Evolutionary conservation across 2,797 vertebrate genomes (phyloP).

Genomic region (Uromys caudimaculatus): DNA sequence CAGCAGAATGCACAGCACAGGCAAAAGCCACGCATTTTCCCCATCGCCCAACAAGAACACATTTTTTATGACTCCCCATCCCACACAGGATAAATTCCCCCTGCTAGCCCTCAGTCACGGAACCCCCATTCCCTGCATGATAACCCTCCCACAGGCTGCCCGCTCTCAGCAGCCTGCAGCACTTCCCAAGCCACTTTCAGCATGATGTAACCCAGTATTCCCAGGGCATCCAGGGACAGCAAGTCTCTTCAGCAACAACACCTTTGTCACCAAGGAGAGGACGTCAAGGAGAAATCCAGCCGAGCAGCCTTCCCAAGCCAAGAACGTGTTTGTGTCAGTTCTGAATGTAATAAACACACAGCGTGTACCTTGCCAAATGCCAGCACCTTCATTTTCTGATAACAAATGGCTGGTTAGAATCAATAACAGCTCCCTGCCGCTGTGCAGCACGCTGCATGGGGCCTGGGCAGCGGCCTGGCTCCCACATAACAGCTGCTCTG

Average conservation of each 20-base stretch:
- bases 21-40: neutral
- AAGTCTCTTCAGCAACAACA: neutral
- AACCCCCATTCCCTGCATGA: rapidly evolving
- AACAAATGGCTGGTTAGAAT: slow-evolving; percentile 46
- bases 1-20: too few species aligned
- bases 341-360: neutral
- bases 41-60: neutral
- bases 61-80: neutral
- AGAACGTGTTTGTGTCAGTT: neutral
- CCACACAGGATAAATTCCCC: rapidly evolving
- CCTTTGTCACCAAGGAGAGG: neutral
- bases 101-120: neutral
- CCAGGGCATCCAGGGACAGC: neutral
- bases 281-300: neutral
- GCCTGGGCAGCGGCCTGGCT: neutral
- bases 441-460: rapidly evolving
- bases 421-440: neutral
- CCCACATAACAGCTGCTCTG: neutral
- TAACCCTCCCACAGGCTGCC: rapidly evolving
- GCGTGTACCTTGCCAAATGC: neutral
- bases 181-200: neutral
- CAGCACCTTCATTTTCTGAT: neutral
- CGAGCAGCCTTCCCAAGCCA: neutral
- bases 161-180: neutral
- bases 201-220: neutral